Evolutionary conservation across 1,140 invertebrate genomes (phyloP), one percentile per base, ranked within the genome.

Genomic region (Archegozetes longisetosus): DNA sequence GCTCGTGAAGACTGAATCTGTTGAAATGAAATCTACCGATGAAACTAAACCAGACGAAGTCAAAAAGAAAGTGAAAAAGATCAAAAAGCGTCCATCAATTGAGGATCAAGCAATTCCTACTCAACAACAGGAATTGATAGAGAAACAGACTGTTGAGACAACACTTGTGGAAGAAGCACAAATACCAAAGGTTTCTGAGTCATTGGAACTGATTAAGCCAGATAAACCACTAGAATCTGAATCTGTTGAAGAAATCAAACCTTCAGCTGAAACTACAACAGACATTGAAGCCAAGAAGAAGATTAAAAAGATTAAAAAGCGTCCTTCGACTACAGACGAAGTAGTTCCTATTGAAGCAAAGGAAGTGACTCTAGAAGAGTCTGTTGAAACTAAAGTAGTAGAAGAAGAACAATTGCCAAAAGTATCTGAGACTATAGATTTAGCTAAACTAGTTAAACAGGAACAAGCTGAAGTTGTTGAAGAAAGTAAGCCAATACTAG

Each of bases 161-260:
- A 84, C 82, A 70, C 68, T 64, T 22, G 72, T 61, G 1, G 53
- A 67, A 63, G 56, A 14, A 23, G 24, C 70, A 68, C 22, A 69
- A 47, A 64, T 22, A 76, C 70, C 68, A 66, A 28, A 28, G 12
- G 6, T 22, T 6, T 23, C 53, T 9, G 32, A 55, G 54, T 9
- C n/a, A 12, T 23, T 50, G 23, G 3, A 12, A 12, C 4, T 17
- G 25, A 56, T 17, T 4, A 48, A 20, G 14, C 13, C 3, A 29
- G 17, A 29, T 9, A 29, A 4, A 9, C 23, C 23, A 28, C 53
- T 26, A 17, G 24, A 55, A 55, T 17, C 46, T 47, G n/a, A 12
- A 13, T 13, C n/a, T 47, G n/a, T 13, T 13, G n/a, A 47, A 27
- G 20, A n/a, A n/a, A 25, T 52, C 13, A 25, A 67, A 25, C 61